Percentiles rank a stretch among this genome's conserved stretches.
Evolutionary conservation across 64 coral and sea anemone genomes (phyloP).

Genomic region (Actinia tenebrosa): DNA sequence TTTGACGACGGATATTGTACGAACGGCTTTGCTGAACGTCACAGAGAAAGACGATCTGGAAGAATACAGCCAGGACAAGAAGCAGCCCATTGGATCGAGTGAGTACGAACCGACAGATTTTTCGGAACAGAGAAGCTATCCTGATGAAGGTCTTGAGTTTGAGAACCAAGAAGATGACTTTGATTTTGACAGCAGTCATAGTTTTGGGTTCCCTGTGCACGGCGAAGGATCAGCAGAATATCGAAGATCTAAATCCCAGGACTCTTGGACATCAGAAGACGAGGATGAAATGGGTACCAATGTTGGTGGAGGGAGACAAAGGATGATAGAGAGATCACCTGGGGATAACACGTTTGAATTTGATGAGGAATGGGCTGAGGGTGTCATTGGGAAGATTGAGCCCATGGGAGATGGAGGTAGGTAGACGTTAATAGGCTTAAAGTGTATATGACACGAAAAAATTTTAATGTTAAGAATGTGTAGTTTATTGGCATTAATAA

Average conservation of each 20-base stretch:
- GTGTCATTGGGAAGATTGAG: neutral
- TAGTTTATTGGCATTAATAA: no score
- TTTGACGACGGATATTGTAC: constrained; percentile 73
- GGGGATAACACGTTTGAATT: constrained; percentile 7
- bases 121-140: neutral
- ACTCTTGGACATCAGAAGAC: neutral
- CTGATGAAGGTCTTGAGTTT: neutral
- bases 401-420: neutral
- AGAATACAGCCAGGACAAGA: neutral
- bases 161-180: neutral
- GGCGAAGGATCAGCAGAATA: neutral
- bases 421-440: neutral
- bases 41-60: constrained; percentile 22
- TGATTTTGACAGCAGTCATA: neutral
- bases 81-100: neutral
- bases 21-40: constrained; percentile 60
- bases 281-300: neutral
- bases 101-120: neutral
- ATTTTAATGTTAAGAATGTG: no score
- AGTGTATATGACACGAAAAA: no score
- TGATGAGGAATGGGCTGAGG: constrained; percentile 25
- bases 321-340: neutral
- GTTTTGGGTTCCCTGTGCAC: neutral
- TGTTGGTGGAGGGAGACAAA: neutral
- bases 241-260: neutral